phyloP scores from a whole-genome alignment of 2,888 invertebrate species.

The Lasioglossum marginatum region DNA sequence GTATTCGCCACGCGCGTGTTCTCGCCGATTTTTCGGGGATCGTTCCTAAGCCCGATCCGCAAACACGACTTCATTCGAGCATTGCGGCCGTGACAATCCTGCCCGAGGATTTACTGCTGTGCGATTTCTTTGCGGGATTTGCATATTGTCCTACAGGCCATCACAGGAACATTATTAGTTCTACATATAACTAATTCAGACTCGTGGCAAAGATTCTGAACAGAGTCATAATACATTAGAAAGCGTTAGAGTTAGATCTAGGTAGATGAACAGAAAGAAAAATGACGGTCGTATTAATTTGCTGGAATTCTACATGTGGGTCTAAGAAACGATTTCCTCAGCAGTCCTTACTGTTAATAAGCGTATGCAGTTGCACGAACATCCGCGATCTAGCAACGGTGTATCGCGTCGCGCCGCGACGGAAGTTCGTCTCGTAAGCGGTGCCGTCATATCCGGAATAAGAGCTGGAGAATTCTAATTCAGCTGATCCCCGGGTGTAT shows the following conservation, averaged over 20 bases:
- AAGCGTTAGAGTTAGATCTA: neutral
- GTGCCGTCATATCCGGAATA: conserved; percentile 76
- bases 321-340: neutral
- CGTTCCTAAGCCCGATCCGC: conserved; percentile 11
- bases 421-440: conserved; percentile 62
- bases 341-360: neutral
- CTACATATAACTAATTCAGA: no score
- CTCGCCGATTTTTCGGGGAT: conserved; percentile 27
- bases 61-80: conserved; percentile 43
- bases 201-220: no score
- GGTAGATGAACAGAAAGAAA: no score
- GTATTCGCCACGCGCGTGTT: conserved; percentile 41
- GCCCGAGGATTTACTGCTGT: neutral
- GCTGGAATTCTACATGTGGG: neutral
- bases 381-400: conserved; percentile 10
- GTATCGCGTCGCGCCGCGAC: conserved; percentile 14
- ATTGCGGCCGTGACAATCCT: neutral
- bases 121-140: neutral
- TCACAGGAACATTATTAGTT: no score
- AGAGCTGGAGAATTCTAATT: conserved; percentile 70
- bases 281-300: neutral
- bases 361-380: conserved; percentile 6
- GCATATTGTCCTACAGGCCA: no score
- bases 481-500: conserved; percentile 32
- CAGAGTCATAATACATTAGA: no score